Percentiles rank a stretch among this genome's conserved stretches.
Evolutionary conservation across 2,797 vertebrate species (phyloP).

Genomic region (Petrocephalus sullivani): DNA sequence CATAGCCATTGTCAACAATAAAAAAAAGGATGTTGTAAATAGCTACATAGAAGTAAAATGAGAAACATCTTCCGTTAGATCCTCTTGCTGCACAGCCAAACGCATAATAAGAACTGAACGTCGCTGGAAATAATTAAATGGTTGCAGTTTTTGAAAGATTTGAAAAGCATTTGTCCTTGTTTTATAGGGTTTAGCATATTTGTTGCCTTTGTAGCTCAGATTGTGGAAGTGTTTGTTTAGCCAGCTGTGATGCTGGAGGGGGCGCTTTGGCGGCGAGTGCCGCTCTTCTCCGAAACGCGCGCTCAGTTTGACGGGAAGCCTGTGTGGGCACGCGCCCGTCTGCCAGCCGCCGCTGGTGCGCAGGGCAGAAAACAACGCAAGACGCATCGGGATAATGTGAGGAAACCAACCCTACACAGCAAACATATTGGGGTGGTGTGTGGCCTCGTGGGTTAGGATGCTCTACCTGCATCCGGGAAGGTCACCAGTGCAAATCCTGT

Average conservation of each 20-base stretch:
- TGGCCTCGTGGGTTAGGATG: background rate
- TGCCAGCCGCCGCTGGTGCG: background rate
- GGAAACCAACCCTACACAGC: background rate
- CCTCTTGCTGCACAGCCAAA: background rate
- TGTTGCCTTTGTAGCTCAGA: background rate
- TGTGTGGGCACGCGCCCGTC: background rate
- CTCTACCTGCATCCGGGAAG: background rate
- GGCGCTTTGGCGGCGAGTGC: background rate
- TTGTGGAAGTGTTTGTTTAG: background rate
- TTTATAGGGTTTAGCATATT: background rate
- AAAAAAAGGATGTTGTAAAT: background rate
- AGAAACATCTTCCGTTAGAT: background rate
- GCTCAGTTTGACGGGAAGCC: background rate
- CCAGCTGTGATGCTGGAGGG: background rate
- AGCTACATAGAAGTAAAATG: background rate
- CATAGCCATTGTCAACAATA: background rate
- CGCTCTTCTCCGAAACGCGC: background rate
- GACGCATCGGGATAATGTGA: background rate
- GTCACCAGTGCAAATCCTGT: background rate
- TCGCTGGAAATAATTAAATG: slow-evolving; percentile 1
- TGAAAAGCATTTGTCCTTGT: slow-evolving; percentile 1
- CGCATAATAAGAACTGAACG: background rate
- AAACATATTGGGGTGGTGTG: background rate
- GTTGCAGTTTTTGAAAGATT: background rate
- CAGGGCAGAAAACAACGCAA: background rate